phyloP scores from a whole-genome alignment of 2,888 invertebrate genomes.

The Netelia inedita region DNA sequence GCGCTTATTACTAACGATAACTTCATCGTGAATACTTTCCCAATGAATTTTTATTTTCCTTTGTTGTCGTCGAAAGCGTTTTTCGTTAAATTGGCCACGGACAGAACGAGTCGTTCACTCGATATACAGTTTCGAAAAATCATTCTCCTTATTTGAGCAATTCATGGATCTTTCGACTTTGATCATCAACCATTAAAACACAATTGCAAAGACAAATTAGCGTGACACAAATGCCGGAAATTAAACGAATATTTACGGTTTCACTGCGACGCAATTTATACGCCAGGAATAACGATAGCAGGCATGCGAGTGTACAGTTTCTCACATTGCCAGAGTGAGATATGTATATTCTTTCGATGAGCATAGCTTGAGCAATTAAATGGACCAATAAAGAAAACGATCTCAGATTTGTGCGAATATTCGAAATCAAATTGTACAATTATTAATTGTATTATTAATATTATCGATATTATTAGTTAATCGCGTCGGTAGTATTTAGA shows the following conservation, averaged over 20 bases:
- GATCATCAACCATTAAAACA: neutral
- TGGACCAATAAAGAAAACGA: neutral
- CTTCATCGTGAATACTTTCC: slow-evolving; percentile 14
- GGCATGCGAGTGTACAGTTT: slow-evolving; percentile 1
- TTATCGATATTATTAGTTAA: neutral
- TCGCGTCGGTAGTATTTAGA: neutral
- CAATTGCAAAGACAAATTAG: neutral
- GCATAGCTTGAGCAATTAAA: slow-evolving; percentile 29
- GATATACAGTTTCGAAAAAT: neutral
- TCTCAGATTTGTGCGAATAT: slow-evolving; percentile 6
- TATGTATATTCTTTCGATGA: neutral
- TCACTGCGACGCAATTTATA: neutral
- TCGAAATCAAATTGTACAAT: neutral
- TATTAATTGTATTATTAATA: slow-evolving; percentile 1
- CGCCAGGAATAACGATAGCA: too few species aligned
- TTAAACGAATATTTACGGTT: neutral
- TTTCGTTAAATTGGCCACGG: neutral
- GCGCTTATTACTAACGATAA: slow-evolving; percentile 9
- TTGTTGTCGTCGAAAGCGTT: neutral
- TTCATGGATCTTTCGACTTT: neutral
- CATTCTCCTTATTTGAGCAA: neutral
- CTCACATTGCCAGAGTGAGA: slow-evolving; percentile 1
- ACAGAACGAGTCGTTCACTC: neutral
- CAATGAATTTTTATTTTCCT: neutral
- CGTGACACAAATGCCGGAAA: neutral